These are phyloP conservation scores for Thecocarcelia acutangulata DNA, from an alignment of 2,888 invertebrate genomes.

Conservation along the genomic window DNA sequence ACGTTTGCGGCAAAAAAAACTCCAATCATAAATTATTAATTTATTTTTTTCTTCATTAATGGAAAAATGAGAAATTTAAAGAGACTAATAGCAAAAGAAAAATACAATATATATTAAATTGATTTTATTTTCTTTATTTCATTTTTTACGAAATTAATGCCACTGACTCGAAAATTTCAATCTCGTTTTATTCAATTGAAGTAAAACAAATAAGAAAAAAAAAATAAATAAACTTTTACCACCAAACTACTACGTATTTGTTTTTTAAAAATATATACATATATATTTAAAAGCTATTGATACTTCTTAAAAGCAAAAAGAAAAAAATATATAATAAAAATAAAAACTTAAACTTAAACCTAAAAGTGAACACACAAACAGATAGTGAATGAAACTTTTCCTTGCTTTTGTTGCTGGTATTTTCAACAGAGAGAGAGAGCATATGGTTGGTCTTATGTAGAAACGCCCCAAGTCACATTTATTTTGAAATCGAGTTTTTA, in stretches of 20 bases:
- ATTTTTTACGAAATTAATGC: constrained; percentile 19
- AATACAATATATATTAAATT: constrained; percentile 4
- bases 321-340: not conserved
- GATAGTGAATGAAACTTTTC: not conserved
- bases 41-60: not conserved
- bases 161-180: constrained; percentile 51
- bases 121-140: not conserved
- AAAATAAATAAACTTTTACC: not conserved
- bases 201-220: not conserved
- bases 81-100: too few relatives aligned
- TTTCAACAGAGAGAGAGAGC: not conserved
- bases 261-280: not conserved
- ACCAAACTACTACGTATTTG: constrained; percentile 19
- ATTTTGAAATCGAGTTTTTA: too few relatives aligned
- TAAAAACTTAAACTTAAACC: not conserved
- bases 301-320: not conserved
- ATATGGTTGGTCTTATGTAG: too few relatives aligned
- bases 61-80: not conserved
- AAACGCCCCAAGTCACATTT: too few relatives aligned
- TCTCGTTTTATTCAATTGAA: constrained; percentile 11
- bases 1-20: not conserved
- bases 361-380: constrained; percentile 15
- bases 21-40: constrained; percentile 11
- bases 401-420: not conserved
- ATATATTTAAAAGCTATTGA: not conserved